Conservation (phyloP, 1,140 invertebrate species). For the Macrobrachium nipponense region DNA sequence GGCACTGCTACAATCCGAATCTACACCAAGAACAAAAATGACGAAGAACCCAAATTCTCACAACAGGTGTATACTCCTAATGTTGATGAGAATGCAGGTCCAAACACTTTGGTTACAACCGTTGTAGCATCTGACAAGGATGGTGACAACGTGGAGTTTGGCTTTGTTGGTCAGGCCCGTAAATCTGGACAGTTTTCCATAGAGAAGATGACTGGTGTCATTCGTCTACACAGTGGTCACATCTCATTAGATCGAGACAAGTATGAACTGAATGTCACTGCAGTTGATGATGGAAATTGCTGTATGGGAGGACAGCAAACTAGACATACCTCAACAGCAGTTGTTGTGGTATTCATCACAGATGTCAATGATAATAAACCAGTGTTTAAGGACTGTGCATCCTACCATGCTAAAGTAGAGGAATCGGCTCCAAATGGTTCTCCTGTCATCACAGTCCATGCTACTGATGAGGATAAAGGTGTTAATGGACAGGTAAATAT, state of each 20-base stretch:
- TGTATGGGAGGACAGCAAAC: constrained; percentile 87
- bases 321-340: constrained; percentile 92
- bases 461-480: constrained; percentile 92
- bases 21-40: constrained; percentile 96
- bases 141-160: constrained; percentile 93
- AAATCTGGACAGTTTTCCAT: constrained; percentile 93
- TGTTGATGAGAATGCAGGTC: constrained; percentile 94
- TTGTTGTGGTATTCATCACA: constrained; percentile 95
- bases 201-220: constrained; percentile 94
- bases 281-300: constrained; percentile 92
- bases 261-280: constrained; percentile 94
- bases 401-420: constrained; percentile 91
- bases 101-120: constrained; percentile 92
- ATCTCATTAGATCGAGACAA: constrained; percentile 87
- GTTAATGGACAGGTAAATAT: constrained; percentile 64
- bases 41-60: constrained; percentile 95
- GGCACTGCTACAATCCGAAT: constrained; percentile 92
- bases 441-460: constrained; percentile 87
- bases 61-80: constrained; percentile 96
- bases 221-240: constrained; percentile 85
- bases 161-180: constrained; percentile 90
- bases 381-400: constrained; percentile 91
- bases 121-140: constrained; percentile 96
- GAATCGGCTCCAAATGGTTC: constrained; percentile 93
- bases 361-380: constrained; percentile 97